Evolutionary conservation across 2,888 invertebrate species (phyloP).

Genomic region (Eristalis tenax): DNA sequence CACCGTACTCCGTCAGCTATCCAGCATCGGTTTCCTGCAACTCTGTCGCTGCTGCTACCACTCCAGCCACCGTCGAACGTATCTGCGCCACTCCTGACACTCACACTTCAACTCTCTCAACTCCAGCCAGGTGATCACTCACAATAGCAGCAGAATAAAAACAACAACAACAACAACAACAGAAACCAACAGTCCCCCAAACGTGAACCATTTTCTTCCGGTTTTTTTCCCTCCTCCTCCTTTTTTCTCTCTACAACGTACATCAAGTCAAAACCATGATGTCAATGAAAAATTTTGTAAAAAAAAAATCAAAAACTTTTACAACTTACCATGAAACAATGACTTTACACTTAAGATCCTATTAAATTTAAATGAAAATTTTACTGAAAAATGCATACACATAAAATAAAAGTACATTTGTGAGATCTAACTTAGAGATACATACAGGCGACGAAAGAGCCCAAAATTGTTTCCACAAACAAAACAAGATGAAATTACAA

Average conservation of each 20-base stretch:
- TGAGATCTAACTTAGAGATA: slow-evolving; percentile 23
- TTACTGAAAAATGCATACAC: slow-evolving; percentile 15
- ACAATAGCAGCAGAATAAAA: slow-evolving; percentile 61
- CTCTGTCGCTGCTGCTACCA: neutral
- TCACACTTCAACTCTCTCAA: slow-evolving; percentile 37
- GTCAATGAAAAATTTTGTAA: slow-evolving; percentile 8
- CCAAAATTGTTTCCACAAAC: slow-evolving; percentile 15
- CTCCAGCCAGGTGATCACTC: slow-evolving; percentile 60
- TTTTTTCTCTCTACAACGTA: neutral
- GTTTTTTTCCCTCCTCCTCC: neutral
- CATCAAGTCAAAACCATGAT: slow-evolving; percentile 52
- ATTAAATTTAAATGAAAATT: slow-evolving; percentile 59
- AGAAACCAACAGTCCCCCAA: neutral
- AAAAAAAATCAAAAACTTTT: slow-evolving; percentile 23
- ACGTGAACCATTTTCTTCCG: neutral
- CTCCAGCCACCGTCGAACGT: slow-evolving; percentile 39
- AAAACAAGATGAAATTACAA: neutral
- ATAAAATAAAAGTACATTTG: neutral
- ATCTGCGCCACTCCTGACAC: slow-evolving; percentile 61
- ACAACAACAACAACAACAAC: neutral
- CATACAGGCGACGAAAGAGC: slow-evolving; percentile 1
- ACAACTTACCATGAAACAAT: slow-evolving; percentile 36
- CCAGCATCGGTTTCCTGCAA: neutral
- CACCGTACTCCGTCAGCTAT: neutral
- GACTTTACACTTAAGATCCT: slow-evolving; percentile 58